Percentiles rank a stretch among this genome's conserved stretches.
phyloP scores from a whole-genome alignment of 1,140 invertebrate genomes.

The Drosophila leontia region DNA sequence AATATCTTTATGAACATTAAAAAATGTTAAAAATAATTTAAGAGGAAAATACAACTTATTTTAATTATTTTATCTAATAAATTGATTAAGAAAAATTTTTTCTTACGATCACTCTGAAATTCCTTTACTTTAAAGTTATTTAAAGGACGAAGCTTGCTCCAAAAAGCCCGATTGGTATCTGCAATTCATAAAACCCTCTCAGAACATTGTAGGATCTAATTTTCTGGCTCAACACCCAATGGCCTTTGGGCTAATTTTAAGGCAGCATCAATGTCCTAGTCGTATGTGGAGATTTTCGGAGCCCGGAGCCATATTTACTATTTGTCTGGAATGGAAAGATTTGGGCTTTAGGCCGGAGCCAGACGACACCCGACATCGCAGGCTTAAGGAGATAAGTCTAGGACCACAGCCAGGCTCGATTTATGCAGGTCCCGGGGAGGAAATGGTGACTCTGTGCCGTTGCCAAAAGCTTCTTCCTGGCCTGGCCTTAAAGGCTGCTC shows the following conservation, averaged over 20 bases:
- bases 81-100: too few species aligned
- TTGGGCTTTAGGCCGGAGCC: constrained; percentile 43
- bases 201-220: neutral
- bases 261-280: constrained; percentile 36
- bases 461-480: constrained; percentile 25
- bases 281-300: constrained; percentile 49
- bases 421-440: constrained; percentile 42
- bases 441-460: constrained; percentile 2
- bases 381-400: constrained; percentile 58
- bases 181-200: constrained; percentile 3
- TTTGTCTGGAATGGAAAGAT: constrained; percentile 40
- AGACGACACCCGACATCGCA: constrained; percentile 22
- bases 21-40: too few species aligned
- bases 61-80: neutral
- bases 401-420: constrained; percentile 48
- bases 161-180: neutral
- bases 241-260: constrained; percentile 57
- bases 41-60: neutral
- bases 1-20: neutral
- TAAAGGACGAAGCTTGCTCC: too few species aligned
- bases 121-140: neutral
- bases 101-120: too few species aligned
- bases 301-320: constrained; percentile 43
- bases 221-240: constrained; percentile 45
- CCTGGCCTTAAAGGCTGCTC: constrained; percentile 30